phyloP scores from a whole-genome alignment of 1,140 invertebrate genomes.

The Apolygus lucorum region DNA sequence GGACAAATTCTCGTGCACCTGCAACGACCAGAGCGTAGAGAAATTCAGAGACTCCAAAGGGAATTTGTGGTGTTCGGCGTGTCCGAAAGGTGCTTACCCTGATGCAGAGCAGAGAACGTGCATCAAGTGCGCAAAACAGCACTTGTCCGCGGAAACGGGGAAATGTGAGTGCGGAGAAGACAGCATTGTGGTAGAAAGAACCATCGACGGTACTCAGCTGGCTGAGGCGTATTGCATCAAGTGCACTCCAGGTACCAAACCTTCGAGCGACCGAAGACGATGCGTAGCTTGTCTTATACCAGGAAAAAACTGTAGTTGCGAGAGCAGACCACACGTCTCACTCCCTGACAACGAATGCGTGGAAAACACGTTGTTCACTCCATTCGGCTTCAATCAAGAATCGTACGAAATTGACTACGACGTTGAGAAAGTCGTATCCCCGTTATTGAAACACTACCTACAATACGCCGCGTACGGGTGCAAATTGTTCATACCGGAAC shows the following conservation, averaged over 20 bases:
- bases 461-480: constrained; percentile 29
- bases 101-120: constrained; percentile 39
- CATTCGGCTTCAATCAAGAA: constrained; percentile 38
- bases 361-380: constrained; percentile 34
- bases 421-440: constrained; percentile 39
- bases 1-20: constrained; percentile 33
- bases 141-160: neutral
- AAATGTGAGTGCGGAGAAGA: constrained; percentile 9
- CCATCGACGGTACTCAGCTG: constrained; percentile 39
- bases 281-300: constrained; percentile 42
- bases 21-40: constrained; percentile 35
- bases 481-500: constrained; percentile 42
- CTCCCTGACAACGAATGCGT: constrained; percentile 41
- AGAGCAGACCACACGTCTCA: constrained; percentile 33
- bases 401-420: constrained; percentile 41
- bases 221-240: constrained; percentile 40
- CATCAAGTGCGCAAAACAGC: neutral
- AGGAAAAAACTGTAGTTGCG: constrained; percentile 35
- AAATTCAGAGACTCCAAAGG: constrained; percentile 23
- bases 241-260: constrained; percentile 41
- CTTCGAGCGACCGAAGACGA: constrained; percentile 37
- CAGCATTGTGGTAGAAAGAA: constrained; percentile 41
- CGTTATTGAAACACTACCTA: constrained; percentile 38
- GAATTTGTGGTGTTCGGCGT: constrained; percentile 36
- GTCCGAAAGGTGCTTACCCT: constrained; percentile 35